Evolutionary conservation across 64 coral and sea anemone genomes (phyloP).

Genomic region (Pachyseris speciosa): DNA sequence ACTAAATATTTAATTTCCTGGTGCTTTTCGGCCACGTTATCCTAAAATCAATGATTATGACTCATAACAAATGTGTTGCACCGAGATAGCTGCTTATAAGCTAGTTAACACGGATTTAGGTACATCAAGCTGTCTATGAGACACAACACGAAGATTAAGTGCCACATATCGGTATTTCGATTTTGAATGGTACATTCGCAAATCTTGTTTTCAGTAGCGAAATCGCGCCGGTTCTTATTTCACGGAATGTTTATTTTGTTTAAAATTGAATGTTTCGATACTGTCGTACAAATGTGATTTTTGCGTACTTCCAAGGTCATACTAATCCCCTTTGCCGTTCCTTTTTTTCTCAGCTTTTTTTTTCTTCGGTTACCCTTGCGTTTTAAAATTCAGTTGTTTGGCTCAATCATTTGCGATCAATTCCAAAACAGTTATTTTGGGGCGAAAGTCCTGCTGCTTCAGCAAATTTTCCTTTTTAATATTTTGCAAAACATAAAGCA

Average conservation of each 20-base stretch:
- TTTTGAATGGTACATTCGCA: too few relatives aligned
- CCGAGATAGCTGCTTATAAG: not conserved
- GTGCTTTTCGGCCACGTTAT: not conserved
- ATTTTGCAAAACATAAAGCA: not conserved
- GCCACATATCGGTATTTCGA: too few relatives aligned
- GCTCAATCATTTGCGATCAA: not conserved
- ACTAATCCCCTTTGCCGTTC: too few relatives aligned
- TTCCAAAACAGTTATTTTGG: not conserved
- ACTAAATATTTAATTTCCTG: conserved; percentile 5
- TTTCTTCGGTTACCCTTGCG: not conserved
- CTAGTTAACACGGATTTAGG: not conserved
- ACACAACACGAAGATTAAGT: too few relatives aligned
- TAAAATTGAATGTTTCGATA: too few relatives aligned
- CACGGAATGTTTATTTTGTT: too few relatives aligned
- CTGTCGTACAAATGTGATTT: too few relatives aligned
- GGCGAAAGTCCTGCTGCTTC: not conserved
- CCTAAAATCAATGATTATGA: not conserved
- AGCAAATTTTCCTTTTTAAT: not conserved
- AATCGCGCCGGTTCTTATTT: too few relatives aligned
- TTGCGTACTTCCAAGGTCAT: too few relatives aligned
- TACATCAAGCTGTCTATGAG: not conserved
- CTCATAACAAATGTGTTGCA: not conserved
- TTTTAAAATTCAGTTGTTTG: not conserved
- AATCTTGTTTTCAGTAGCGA: too few relatives aligned
- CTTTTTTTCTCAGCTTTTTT: not conserved